phyloP scores from a whole-genome alignment of 2,797 vertebrate genomes.

The Notoglanidium macrostoma region DNA sequence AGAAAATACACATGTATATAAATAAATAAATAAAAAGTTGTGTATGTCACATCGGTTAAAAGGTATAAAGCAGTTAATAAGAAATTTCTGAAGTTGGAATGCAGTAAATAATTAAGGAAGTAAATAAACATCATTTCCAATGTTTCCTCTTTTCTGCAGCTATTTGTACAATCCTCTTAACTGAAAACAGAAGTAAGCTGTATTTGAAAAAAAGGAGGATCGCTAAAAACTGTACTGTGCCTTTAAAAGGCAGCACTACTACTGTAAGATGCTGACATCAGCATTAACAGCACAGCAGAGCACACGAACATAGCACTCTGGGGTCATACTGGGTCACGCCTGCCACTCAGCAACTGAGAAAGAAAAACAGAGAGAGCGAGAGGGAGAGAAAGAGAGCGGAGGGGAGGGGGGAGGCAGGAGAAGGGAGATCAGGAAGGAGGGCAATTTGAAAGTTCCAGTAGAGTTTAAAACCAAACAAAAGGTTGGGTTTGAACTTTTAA shows the following conservation, averaged over 20 bases:
- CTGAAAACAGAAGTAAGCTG: neutral
- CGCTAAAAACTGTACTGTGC: neutral
- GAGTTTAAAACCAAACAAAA: slow-evolving; percentile 9
- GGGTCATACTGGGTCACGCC: slow-evolving; percentile 74
- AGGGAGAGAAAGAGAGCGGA: neutral
- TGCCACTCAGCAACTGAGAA: slow-evolving; percentile 69
- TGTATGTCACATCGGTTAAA: neutral
- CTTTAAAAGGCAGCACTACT: slow-evolving; percentile 46
- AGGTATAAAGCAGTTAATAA: neutral
- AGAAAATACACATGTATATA: no score
- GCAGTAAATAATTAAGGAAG: neutral
- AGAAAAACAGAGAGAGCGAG: slow-evolving; percentile 40
- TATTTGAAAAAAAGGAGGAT: neutral
- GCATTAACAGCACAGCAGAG: slow-evolving; percentile 61
- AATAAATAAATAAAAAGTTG: neutral
- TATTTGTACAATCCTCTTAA: neutral
- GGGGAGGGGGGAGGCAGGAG: neutral
- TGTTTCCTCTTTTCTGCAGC: neutral
- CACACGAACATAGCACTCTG: slow-evolving; percentile 52
- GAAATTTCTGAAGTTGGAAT: neutral
- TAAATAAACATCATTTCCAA: neutral
- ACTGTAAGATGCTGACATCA: slow-evolving; percentile 79
- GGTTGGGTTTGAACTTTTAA: slow-evolving; percentile 3
- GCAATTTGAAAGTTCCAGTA: slow-evolving; percentile 11
- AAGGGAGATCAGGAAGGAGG: slow-evolving; percentile 1